These are phyloP conservation scores for Chaetodon auriga DNA, from an alignment of 2,113 vertebrate species.

Conservation along the genomic window DNA sequence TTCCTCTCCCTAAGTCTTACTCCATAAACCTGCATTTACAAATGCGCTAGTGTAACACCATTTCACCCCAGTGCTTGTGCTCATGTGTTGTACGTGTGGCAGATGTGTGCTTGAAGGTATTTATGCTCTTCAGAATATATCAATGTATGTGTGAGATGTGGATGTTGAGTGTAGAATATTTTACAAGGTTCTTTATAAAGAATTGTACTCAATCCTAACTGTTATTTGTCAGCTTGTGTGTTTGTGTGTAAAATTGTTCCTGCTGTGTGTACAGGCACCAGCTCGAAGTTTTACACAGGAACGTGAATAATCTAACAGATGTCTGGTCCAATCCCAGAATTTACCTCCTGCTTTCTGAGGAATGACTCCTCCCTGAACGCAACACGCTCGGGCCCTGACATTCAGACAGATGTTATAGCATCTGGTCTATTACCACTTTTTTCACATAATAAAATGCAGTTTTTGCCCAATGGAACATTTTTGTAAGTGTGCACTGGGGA, in stretches of 20 bases:
- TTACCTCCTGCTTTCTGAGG: not conserved
- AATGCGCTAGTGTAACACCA: constrained; percentile 1
- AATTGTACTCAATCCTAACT: not conserved
- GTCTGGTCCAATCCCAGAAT: not conserved
- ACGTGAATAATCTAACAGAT: not conserved
- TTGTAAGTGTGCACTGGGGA: constrained; percentile 2
- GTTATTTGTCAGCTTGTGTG: not conserved
- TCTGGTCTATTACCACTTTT: constrained; percentile 20
- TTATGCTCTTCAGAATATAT: constrained; percentile 5
- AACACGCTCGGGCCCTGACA: not conserved
- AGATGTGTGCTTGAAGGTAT: constrained; percentile 2
- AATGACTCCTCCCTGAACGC: not conserved
- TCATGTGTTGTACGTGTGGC: not conserved
- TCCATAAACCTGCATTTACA: constrained; percentile 11
- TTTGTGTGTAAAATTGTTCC: not conserved
- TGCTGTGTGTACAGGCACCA: not conserved
- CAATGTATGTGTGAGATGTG: not conserved
- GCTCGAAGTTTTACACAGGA: not conserved
- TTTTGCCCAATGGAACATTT: not conserved
- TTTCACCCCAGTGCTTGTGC: constrained; percentile 7
- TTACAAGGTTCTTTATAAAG: constrained; percentile 6
- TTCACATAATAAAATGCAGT: constrained; percentile 15
- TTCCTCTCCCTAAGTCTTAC: not conserved
- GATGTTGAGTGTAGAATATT: constrained; percentile 3
- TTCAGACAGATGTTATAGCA: constrained; percentile 43